Evolutionary conservation across 2,888 invertebrate species (phyloP), one percentile per base, ranked within the genome.

Genomic region (Eupithecia inturbata): DNA sequence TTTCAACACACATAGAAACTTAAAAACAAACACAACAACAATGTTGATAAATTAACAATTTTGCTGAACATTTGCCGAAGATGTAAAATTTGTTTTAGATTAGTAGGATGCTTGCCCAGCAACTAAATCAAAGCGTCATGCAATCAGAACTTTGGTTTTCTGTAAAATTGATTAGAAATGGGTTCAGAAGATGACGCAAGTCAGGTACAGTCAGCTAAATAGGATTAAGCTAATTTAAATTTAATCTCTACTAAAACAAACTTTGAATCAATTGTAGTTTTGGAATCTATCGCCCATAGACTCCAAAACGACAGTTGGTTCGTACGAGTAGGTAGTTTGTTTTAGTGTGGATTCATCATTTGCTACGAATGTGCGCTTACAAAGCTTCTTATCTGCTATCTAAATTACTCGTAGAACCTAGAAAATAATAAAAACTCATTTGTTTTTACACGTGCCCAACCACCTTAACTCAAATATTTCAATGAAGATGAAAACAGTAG

Each of bases 101-200:
- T 57, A 26, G 26, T 26, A 57, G 57, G 22, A 57, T 12, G 53
- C 57, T 57, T 57, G 26, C 26, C 57, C 63, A 62, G 67, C 53
- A 67, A 69, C 41, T 36, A 70, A 70, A 64, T 36, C 49, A 36
- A 66, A 64, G 31, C 57, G 53, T 69, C 68, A 70, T 57, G 68
- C 62, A 71, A 74, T 72, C 49, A 68, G 67, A 74, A 67, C 49
- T 68, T n/a, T 67, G 72, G 77, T 80, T 81, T 74, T 80, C 72
- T 78, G 81, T 82, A 79, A 84, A 91, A 91, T 91, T 87, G 84
- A 91, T 91, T 89, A 79, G 82, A 77, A 81, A 88, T 86, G 88
- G 86, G 78, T 83, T 81, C 73, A 74, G 69, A 72, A 78, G 82
- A 86, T 92, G 90, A 91, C 88, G 90, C 89, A 91, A 91, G 80